phyloP scores from a whole-genome alignment of 2,797 vertebrate species.

The Acipenser oxyrinchus region DNA sequence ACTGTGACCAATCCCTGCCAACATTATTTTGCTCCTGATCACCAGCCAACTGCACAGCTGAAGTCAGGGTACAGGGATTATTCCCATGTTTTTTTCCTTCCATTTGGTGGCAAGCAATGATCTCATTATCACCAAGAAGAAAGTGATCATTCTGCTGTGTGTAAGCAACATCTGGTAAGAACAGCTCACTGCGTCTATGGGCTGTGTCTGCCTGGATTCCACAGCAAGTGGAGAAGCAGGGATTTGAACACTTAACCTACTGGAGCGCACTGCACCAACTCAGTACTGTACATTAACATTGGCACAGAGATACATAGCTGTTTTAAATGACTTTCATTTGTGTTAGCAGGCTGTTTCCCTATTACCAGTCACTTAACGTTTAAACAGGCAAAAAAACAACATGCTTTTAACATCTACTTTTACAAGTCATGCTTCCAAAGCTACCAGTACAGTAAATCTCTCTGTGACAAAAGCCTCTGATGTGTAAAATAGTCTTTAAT shows the following conservation, averaged over 20 bases:
- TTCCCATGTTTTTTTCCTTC: not conserved
- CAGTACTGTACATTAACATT: no score
- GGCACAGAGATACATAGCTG: no score
- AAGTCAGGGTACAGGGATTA: slow-evolving; percentile 1
- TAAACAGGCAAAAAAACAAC: no score
- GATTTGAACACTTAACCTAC: not conserved
- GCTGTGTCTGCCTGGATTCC: not conserved
- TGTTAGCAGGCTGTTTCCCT: no score
- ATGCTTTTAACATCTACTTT: no score
- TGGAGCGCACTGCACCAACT: not conserved
- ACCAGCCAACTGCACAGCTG: not conserved
- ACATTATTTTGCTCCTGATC: not conserved
- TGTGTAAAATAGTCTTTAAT: no score
- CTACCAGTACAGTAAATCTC: no score
- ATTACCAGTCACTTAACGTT: no score
- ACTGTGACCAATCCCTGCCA: not conserved
- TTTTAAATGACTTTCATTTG: no score
- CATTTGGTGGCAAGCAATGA: not conserved
- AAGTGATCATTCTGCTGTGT: slow-evolving; percentile 2
- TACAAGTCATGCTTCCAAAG: no score
- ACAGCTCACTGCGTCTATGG: not conserved
- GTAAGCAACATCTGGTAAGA: slow-evolving; percentile 1
- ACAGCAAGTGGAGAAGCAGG: not conserved
- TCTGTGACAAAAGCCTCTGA: no score
- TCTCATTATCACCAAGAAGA: not conserved